Conservation (phyloP, 2,797 vertebrate species). For the Sylvilagus floridanus region DNA sequence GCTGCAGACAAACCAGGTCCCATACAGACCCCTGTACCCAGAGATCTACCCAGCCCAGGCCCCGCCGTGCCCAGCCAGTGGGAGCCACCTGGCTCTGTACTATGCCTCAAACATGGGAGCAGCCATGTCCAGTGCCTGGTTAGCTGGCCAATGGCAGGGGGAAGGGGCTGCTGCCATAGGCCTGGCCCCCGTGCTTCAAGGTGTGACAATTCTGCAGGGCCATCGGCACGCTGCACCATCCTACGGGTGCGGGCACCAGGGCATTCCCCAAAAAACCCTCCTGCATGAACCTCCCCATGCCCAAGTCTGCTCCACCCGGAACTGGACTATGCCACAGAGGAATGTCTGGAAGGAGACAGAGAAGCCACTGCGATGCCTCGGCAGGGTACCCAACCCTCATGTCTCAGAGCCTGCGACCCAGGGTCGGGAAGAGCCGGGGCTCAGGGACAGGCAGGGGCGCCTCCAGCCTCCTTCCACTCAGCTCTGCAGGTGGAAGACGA, state of each 20-base stretch:
- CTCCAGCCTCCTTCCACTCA: not conserved
- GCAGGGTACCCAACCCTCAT: not conserved
- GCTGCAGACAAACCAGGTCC: not conserved
- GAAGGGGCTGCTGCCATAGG: not conserved
- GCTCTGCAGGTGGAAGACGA: not conserved
- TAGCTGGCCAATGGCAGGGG: not conserved
- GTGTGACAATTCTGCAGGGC: not conserved
- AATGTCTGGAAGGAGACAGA: not conserved
- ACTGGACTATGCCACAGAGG: fast-evolving
- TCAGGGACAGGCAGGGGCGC: not conserved
- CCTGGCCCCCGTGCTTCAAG: not conserved
- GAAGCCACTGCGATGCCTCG: not conserved
- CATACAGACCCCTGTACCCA: not conserved
- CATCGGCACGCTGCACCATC: no score
- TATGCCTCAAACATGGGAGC: not conserved
- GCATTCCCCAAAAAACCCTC: not conserved
- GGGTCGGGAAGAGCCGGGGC: not conserved
- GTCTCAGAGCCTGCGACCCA: not conserved
- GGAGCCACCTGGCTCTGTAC: not conserved
- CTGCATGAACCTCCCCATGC: no score
- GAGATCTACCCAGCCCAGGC: not conserved
- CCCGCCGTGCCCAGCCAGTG: not conserved
- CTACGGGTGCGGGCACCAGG: not conserved
- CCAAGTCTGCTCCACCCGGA: not conserved
- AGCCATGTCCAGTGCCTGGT: not conserved